These are phyloP conservation scores for Tachysurus fulvidraco DNA, from an alignment of 2,113 vertebrate genomes.

Conservation along the genomic window DNA sequence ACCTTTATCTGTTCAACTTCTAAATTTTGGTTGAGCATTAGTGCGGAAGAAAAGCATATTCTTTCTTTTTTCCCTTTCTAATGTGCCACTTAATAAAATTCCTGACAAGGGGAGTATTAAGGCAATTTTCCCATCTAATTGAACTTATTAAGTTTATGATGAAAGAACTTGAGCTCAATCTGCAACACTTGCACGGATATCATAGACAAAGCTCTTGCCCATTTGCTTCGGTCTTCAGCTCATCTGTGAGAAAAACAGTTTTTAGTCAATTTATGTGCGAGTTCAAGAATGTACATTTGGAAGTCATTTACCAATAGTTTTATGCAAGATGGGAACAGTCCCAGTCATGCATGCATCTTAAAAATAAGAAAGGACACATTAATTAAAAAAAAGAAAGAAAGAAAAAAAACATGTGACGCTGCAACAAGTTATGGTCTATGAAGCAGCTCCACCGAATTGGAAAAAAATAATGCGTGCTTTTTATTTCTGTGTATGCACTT, in stretches of 20 bases:
- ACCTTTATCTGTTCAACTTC: neutral
- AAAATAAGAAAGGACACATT: neutral
- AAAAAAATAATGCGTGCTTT: neutral
- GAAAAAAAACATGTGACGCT: neutral
- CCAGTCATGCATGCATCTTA: neutral
- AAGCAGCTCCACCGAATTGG: too few species aligned
- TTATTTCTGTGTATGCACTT: too few species aligned
- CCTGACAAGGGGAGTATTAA: neutral
- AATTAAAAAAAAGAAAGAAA: neutral
- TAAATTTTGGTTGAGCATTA: neutral
- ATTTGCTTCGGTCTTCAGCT: conserved; percentile 1
- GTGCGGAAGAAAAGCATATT: neutral
- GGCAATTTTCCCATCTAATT: neutral
- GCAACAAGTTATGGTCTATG: too few species aligned
- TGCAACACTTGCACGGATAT: neutral
- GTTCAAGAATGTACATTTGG: neutral
- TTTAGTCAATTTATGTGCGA: neutral
- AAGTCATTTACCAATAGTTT: neutral
- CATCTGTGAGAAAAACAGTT: neutral
- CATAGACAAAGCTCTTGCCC: neutral
- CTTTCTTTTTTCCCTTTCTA: neutral
- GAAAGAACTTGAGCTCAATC: neutral
- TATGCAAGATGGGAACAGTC: neutral
- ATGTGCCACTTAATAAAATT: neutral
- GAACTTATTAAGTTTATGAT: conserved; percentile 1